Evolutionary conservation across 2,113 vertebrate genomes (phyloP), one percentile per base, ranked within the genome.

Genomic region (Hemiscyllium ocellatum): DNA sequence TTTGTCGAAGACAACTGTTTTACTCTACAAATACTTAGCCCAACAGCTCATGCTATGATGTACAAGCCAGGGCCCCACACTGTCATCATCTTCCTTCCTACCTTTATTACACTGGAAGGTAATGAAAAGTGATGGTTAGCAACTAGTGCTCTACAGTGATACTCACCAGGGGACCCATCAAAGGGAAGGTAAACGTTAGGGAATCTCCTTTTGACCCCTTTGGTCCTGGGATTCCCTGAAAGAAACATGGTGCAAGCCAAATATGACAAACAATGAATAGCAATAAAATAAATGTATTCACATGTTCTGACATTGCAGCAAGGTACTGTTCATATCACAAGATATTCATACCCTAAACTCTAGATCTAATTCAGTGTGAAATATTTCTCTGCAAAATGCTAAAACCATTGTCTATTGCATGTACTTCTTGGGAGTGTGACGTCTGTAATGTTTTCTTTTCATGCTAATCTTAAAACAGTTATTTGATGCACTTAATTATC

Each of bases 151-250:
- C 76, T 95, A 95, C 76, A 72, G 24, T 29, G 26, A 72, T 12
- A 95, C 94, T 72, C 26, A 95, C 94, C 26, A 10, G 68, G 50
- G 7, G 17, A 52, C 69, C 42, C 22, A 1, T 29, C 13, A 12
- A 7, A 50, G 2, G 12, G 29, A 17, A 29, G 29, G 22, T 76
- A 70, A 7, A 42, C 72, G 0, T 33, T 72, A 95, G 50, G 5
- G 94, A 72, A 50, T 72, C 66, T 15, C 94, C 94, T 76, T 95
- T 95, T 72, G 94, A 24, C 29, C 94, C 94, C 72, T 95, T 95
- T 33, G 47, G 69, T 13, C 94, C 94, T 76, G 68, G 94, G 1
- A 76, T 2, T 52, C 94, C 94, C 94, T 95, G 47, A 20, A 95
- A 72, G 22, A 95, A 95, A 95, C 8, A 69, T 15, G 69, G 37